Evolutionary conservation across 2,113 vertebrate genomes (phyloP).

Genomic region (Bambusicola thoracicus): DNA sequence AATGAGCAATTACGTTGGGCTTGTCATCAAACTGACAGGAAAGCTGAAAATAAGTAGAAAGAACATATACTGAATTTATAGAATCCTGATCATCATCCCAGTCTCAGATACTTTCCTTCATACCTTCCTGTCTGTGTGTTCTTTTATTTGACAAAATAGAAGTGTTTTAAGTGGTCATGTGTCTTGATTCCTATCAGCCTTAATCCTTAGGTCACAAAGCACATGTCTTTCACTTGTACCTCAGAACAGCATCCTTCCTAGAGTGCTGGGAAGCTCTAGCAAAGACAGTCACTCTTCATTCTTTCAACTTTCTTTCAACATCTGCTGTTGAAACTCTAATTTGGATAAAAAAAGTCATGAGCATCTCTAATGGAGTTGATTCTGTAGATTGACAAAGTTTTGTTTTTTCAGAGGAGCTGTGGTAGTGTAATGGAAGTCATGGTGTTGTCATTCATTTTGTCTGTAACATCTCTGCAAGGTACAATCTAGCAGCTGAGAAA

Average conservation of each 20-base stretch:
- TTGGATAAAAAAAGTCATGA: neutral
- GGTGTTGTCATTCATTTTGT: neutral
- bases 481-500: neutral
- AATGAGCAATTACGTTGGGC: conserved; percentile 87
- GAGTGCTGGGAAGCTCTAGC: neutral
- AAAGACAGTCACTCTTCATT: neutral
- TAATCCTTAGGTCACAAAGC: neutral
- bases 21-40: conserved; percentile 83
- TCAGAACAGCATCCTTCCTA: neutral
- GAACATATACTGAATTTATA: neutral
- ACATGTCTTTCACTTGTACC: neutral
- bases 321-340: neutral
- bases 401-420: neutral
- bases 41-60: conserved; percentile 77
- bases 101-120: neutral
- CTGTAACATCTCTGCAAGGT: neutral
- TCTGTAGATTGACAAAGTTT: neutral
- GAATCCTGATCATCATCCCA: neutral
- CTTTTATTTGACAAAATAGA: neutral
- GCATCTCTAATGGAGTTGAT: neutral
- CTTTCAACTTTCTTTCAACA: neutral
- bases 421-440: neutral
- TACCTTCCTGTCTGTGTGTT: neutral
- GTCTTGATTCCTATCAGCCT: neutral
- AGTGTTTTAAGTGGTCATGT: neutral